A percentile compares a stretch with the other conserved stretches of the same genome.
Conservation (phyloP, 1,140 invertebrate species). For the Atta texana region DNA sequence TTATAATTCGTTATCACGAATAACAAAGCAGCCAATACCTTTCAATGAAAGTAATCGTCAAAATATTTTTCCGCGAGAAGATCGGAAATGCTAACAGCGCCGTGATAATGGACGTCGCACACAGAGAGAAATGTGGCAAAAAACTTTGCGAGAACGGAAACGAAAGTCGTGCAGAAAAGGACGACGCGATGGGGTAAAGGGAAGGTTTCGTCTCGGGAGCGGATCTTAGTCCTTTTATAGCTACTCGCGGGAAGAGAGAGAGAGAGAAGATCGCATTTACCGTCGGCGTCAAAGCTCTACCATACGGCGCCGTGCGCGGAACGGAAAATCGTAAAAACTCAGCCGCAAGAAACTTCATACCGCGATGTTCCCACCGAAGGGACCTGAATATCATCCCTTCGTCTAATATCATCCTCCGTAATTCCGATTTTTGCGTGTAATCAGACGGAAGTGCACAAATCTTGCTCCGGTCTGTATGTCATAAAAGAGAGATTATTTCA, state of each 20-base stretch:
- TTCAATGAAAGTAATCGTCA: background rate
- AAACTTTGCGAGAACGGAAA: constrained; percentile 36
- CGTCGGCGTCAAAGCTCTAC: constrained; percentile 31
- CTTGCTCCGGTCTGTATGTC: background rate
- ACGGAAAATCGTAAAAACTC: constrained; percentile 40
- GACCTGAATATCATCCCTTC: constrained; percentile 17
- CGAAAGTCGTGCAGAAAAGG: constrained; percentile 20
- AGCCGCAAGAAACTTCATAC: constrained; percentile 56
- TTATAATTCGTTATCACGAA: constrained; percentile 37
- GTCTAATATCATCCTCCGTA: constrained; percentile 12
- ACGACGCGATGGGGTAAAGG: background rate
- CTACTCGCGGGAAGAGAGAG: background rate
- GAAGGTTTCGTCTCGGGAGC: constrained; percentile 34
- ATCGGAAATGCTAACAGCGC: constrained; percentile 34
- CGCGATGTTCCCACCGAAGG: constrained; percentile 22
- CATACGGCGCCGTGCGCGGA: constrained; percentile 32
- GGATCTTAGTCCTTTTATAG: constrained; percentile 47
- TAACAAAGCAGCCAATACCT: background rate
- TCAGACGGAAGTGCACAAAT: constrained; percentile 24
- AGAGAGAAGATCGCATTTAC: constrained; percentile 46
- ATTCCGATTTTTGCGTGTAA: constrained; percentile 10
- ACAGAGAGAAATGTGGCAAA: background rate
- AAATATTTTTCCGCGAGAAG: background rate
- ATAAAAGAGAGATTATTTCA: constrained; percentile 23
- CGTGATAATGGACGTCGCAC: constrained; percentile 6